Percentiles rank a stretch among this genome's conserved stretches.
Conservation (phyloP, 2,113 vertebrate genomes). For the Loxodonta africana region DNA sequence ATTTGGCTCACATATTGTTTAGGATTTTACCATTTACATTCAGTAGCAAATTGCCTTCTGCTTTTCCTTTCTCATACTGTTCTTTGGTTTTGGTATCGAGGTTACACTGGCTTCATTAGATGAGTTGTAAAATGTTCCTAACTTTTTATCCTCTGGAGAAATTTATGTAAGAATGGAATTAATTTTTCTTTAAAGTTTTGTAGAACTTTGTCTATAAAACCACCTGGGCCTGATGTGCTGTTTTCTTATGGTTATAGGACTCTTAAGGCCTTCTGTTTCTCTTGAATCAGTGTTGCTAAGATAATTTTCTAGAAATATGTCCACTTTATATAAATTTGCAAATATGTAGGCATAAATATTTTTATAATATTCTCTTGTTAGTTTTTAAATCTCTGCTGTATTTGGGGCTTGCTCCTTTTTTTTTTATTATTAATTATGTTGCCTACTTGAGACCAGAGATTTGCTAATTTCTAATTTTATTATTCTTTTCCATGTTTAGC, state of each 20-base stretch:
- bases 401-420: neutral
- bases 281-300: neutral
- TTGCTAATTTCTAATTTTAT: neutral
- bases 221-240: neutral
- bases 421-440: neutral
- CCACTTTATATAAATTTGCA: neutral
- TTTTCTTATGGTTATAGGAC: neutral
- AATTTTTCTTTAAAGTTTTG: neutral
- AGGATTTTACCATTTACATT: neutral
- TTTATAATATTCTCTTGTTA: neutral
- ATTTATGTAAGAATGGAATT: neutral
- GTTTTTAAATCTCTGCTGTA: neutral
- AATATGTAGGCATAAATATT: neutral
- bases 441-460: neutral
- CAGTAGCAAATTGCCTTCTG: neutral
- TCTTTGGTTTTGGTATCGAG: no score
- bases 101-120: no score
- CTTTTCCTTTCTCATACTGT: neutral
- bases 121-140: no score
- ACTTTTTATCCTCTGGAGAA: no score
- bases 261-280: constrained; percentile 5
- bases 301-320: constrained; percentile 25
- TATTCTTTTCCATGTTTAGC: neutral
- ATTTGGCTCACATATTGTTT: neutral
- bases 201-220: neutral